Evolutionary conservation across 2,888 invertebrate species (phyloP).

Genomic region (Eupithecia inturbata): DNA sequence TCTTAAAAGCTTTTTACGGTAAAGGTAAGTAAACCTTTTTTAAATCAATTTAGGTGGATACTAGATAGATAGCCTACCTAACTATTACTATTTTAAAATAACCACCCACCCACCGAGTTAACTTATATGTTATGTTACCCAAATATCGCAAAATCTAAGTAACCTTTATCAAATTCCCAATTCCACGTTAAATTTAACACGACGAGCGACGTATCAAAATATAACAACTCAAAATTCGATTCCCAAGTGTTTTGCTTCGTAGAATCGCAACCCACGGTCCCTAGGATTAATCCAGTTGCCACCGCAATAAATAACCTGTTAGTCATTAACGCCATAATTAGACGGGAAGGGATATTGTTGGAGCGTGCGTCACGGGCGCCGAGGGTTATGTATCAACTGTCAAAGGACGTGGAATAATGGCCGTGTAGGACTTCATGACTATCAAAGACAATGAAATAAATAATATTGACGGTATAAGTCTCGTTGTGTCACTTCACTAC

Average conservation of each 20-base stretch:
- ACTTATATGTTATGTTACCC: background rate
- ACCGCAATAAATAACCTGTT: slow-evolving; percentile 50
- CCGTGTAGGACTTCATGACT: background rate
- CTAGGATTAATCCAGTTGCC: slow-evolving; percentile 33
- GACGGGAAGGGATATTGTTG: slow-evolving; percentile 52
- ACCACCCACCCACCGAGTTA: background rate
- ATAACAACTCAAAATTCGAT: slow-evolving; percentile 7
- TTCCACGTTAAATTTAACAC: slow-evolving; percentile 6
- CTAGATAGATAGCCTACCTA: background rate
- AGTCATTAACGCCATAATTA: slow-evolving; percentile 70
- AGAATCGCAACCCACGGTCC: slow-evolving; percentile 28
- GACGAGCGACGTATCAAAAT: background rate
- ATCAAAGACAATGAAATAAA: background rate
- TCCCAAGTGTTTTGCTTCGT: slow-evolving; percentile 21
- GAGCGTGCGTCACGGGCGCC: slow-evolving; percentile 70
- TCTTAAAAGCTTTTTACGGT: background rate
- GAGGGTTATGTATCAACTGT: slow-evolving; percentile 27
- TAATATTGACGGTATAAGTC: too few species aligned
- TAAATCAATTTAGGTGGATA: too few species aligned
- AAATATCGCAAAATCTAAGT: background rate
- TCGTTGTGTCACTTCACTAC: too few species aligned
- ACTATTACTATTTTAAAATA: background rate
- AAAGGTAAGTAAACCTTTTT: background rate
- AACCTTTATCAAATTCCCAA: background rate
- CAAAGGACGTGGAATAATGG: background rate